Evolutionary conservation across 2,797 vertebrate genomes (phyloP).

Genomic region (Epinephelus awoara): DNA sequence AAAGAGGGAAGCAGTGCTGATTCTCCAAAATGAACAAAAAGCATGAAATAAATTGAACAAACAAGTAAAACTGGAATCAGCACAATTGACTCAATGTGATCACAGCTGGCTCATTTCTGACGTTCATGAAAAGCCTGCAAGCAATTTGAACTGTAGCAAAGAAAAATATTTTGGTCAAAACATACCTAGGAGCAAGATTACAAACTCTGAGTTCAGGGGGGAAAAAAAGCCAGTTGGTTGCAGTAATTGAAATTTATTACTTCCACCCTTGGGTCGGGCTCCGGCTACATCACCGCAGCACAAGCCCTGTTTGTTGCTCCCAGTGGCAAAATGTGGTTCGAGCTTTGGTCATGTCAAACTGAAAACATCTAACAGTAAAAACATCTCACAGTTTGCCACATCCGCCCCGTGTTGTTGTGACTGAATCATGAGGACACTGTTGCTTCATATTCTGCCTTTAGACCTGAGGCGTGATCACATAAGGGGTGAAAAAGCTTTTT

Average conservation of each 20-base stretch:
- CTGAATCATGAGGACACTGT: constrained; percentile 36
- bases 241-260: constrained; percentile 64
- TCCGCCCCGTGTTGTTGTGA: constrained; percentile 48
- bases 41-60: constrained; percentile 32
- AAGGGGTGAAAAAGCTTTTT: constrained; percentile 20
- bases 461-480: constrained; percentile 31
- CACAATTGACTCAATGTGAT: constrained; percentile 34
- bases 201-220: constrained; percentile 38
- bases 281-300: constrained; percentile 50
- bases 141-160: constrained; percentile 61
- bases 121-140: constrained; percentile 48
- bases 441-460: constrained; percentile 29
- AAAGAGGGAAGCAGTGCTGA: constrained; percentile 2
- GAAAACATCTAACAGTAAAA: constrained; percentile 66
- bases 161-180: constrained; percentile 50
- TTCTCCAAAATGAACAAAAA: constrained; percentile 24
- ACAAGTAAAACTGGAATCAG: constrained; percentile 41
- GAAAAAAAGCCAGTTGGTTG: constrained; percentile 22
- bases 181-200: constrained; percentile 57
- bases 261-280: constrained; percentile 58
- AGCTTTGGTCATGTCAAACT: constrained; percentile 63
- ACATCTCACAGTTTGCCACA: constrained; percentile 60
- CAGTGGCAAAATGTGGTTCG: constrained; percentile 67
- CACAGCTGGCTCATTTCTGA: constrained; percentile 61
- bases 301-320: constrained; percentile 58